A percentile compares a stretch with the other conserved stretches of the same genome.
These are phyloP conservation scores for Drosophila melanogaster DNA, from an alignment of 1,140 invertebrate genomes.

Conservation along the genomic window Release_6_plus_ISO1_MT NT_033777.3:11544001-11544500, in stretches of 20 bases:
- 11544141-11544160: conserved; percentile 70
- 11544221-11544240: conserved; percentile 15
- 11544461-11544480: conserved; percentile 50
- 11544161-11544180: conserved; percentile 72
- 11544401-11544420: not conserved
- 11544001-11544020: not conserved
- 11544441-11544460: conserved; percentile 53
- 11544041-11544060: conserved; percentile 17
- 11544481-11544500: not conserved
- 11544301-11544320: conserved; percentile 37
- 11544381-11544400: conserved; percentile 1
- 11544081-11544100: conserved; percentile 69
- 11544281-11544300: conserved; percentile 2
- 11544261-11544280: not conserved
- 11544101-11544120: conserved; percentile 79
- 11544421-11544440: conserved; percentile 31
- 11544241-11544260: not conserved
- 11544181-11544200: conserved; percentile 54
- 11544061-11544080: conserved; percentile 8
- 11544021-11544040: conserved; percentile 8
- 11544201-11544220: conserved; percentile 37
- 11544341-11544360: conserved; percentile 55
- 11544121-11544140: conserved; percentile 47
- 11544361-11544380: conserved; percentile 48
- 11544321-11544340: conserved; percentile 58